Evolutionary conservation across 2,113 vertebrate genomes (phyloP).

Genomic region (Phrynosoma platyrhinos): DNA sequence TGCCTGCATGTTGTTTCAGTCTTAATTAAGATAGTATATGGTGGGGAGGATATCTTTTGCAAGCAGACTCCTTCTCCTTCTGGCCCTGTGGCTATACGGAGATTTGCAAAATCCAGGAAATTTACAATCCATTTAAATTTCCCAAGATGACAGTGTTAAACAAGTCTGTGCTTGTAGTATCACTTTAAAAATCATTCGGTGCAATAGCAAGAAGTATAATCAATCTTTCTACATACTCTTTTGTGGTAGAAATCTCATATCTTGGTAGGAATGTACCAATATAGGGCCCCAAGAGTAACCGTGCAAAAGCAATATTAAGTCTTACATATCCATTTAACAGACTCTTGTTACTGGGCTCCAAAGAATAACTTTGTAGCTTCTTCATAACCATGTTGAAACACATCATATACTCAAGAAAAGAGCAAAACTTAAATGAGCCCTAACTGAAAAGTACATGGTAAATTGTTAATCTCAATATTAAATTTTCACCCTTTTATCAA

Average conservation of each 20-base stretch:
- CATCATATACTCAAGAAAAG: background rate
- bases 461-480: constrained; percentile 17
- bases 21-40: too few species aligned
- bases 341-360: background rate
- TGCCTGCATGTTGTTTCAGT: too few species aligned
- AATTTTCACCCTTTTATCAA: background rate
- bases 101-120: too few species aligned
- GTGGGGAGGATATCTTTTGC: too few species aligned
- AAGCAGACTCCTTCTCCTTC: too few species aligned
- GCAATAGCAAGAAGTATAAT: background rate
- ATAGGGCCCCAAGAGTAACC: background rate
- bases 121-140: too few species aligned
- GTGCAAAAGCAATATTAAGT: background rate
- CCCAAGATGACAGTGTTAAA: background rate
- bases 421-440: constrained; percentile 13
- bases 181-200: background rate
- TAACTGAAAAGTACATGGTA: background rate
- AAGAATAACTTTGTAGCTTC: background rate
- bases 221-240: background rate
- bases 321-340: background rate
- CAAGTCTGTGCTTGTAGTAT: background rate
- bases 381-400: background rate
- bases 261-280: background rate
- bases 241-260: background rate
- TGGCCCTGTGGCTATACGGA: too few species aligned